These are phyloP conservation scores for Plutella xylostella DNA, from an alignment of 2,888 invertebrate genomes.

Conservation along the genomic window DNA sequence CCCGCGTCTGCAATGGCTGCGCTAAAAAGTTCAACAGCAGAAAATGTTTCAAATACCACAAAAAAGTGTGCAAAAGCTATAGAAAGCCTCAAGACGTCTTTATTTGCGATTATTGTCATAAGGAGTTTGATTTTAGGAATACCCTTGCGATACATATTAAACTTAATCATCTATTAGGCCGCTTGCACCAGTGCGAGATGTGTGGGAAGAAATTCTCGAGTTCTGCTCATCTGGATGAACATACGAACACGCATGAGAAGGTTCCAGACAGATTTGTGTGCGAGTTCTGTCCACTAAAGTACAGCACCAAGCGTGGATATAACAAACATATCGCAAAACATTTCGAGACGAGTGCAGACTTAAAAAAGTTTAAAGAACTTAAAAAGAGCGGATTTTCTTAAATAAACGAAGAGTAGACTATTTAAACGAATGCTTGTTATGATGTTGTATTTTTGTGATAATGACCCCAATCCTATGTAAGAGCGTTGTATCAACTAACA, in stretches of 20 bases:
- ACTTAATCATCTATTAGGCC: slow-evolving; percentile 22
- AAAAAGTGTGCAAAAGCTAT: slow-evolving; percentile 19
- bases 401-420: no score
- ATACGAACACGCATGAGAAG: slow-evolving; percentile 30
- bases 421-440: no score
- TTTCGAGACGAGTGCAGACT: background rate
- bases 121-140: slow-evolving; percentile 23
- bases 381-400: no score
- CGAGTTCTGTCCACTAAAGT: slow-evolving; percentile 26
- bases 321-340: slow-evolving; percentile 23
- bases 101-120: slow-evolving; percentile 35
- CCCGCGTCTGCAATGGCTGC: slow-evolving; percentile 26
- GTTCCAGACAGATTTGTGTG: slow-evolving; percentile 31
- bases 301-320: slow-evolving; percentile 31
- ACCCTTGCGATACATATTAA: slow-evolving; percentile 27
- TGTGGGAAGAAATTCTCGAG: slow-evolving; percentile 34
- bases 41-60: slow-evolving; percentile 28
- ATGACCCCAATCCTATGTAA: no score
- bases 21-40: slow-evolving; percentile 25
- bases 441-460: no score
- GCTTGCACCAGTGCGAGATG: slow-evolving; percentile 26
- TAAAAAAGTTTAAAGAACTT: no score
- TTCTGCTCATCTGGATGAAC: slow-evolving; percentile 28
- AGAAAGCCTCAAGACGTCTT: slow-evolving; percentile 13
- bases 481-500: no score